phyloP scores from a whole-genome alignment of 1,140 invertebrate species.

The Musca domestica region DNA sequence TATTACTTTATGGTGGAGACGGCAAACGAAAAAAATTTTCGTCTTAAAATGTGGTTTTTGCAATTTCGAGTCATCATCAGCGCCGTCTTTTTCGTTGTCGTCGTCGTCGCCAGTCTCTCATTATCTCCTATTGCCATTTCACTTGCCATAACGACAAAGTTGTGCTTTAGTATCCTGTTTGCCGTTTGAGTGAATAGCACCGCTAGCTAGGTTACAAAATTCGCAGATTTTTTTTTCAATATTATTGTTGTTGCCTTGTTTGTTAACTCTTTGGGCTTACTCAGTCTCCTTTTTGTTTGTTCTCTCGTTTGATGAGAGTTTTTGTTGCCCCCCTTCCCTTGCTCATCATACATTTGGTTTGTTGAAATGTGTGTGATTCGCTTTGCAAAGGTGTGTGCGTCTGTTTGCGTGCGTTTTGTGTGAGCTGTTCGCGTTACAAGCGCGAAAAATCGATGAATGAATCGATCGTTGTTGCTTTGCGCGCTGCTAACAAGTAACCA shows the following conservation, averaged over 20 bases:
- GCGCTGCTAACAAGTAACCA: constrained; percentile 5
- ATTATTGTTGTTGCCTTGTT: not conserved
- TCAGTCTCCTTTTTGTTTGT: not conserved
- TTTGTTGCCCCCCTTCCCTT: not conserved
- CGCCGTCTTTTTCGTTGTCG: not conserved
- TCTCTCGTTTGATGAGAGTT: not conserved
- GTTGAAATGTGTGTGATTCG: not conserved
- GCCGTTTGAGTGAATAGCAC: constrained; percentile 18
- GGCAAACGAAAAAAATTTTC: constrained; percentile 2
- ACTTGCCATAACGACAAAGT: not conserved
- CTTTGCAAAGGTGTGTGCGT: not conserved
- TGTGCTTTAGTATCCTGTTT: constrained; percentile 8
- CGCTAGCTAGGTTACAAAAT: constrained; percentile 3
- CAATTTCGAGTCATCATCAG: constrained; percentile 5
- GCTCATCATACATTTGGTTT: not conserved
- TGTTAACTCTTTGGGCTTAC: constrained; percentile 12
- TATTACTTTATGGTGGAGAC: not conserved
- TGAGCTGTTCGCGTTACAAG: constrained; percentile 14
- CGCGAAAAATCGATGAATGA: constrained; percentile 54
- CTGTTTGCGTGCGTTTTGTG: not conserved
- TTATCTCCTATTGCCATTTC: constrained; percentile 4
- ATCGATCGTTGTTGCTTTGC: constrained; percentile 40
- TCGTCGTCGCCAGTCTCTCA: not conserved
- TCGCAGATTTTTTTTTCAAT: constrained; percentile 9
- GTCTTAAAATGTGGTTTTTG: constrained; percentile 18